Percentiles rank a stretch among this genome's conserved stretches.
These are phyloP conservation scores for Echinometra lucunter DNA, from an alignment of 53 echinoderm and acorn worm species.

Conservation along the genomic window DNA sequence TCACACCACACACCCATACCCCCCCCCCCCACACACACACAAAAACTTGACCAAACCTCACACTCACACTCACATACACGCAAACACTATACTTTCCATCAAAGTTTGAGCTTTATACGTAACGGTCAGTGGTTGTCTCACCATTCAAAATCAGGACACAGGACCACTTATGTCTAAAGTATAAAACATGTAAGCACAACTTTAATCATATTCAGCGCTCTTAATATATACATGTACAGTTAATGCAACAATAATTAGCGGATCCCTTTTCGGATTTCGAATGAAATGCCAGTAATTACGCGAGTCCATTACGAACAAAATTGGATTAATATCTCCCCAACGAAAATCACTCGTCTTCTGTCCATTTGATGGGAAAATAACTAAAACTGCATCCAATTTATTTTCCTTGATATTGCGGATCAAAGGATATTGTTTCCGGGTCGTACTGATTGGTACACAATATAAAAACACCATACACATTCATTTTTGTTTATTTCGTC, in stretches of 20 bases:
- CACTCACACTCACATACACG: not conserved
- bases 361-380: not conserved
- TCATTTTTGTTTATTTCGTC: not conserved
- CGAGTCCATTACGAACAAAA: not conserved
- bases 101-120: not conserved
- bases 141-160: not conserved
- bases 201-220: conserved; percentile 4
- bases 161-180: not conserved
- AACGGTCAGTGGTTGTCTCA: not conserved
- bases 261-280: not conserved
- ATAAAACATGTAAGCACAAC: conserved; percentile 4
- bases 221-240: conserved; percentile 23
- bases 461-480: not conserved
- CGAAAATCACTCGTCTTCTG: not conserved
- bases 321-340: not conserved
- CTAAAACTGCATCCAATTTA: not conserved
- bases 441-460: not conserved
- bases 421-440: not conserved
- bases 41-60: too few relatives aligned
- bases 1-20: too few relatives aligned
- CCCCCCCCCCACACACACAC: too few relatives aligned
- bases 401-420: not conserved
- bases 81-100: not conserved
- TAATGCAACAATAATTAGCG: conserved; percentile 28
- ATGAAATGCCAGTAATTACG: conserved; percentile 10